A percentile compares a stretch with the other conserved stretches of the same genome.
Evolutionary conservation across 2,113 vertebrate species (phyloP).

Genomic region (Azemiops feae): DNA sequence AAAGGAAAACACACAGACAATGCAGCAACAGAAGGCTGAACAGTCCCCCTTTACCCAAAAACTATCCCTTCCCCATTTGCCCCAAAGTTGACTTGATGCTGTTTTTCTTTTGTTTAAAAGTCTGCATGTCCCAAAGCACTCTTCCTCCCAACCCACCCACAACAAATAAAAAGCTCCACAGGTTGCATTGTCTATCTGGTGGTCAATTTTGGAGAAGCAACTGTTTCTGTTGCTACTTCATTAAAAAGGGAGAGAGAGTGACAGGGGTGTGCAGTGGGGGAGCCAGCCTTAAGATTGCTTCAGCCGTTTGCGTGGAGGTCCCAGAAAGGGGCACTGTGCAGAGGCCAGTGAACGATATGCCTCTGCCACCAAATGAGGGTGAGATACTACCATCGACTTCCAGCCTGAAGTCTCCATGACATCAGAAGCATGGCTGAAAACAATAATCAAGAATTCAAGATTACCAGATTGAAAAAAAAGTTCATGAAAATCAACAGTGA

Average conservation of each 20-base stretch:
- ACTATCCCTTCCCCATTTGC: conserved; percentile 64
- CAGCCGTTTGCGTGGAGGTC: conserved; percentile 95
- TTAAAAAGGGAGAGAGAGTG: conserved; percentile 36
- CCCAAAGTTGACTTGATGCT: conserved; percentile 74
- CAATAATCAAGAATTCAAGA: not conserved
- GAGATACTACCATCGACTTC: conserved; percentile 97
- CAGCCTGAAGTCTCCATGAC: conserved; percentile 98
- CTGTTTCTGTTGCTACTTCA: conserved; percentile 60
- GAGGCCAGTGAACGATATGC: conserved; percentile 95
- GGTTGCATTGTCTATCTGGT: conserved; percentile 70
- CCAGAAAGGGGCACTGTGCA: conserved; percentile 95
- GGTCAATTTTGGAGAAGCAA: conserved; percentile 62
- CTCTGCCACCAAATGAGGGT: conserved; percentile 96
- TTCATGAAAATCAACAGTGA: not conserved
- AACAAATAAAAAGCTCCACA: conserved; percentile 70
- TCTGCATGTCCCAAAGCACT: conserved; percentile 67
- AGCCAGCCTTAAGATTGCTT: conserved; percentile 88
- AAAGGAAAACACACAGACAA: conserved; percentile 72
- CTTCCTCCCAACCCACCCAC: conserved; percentile 53
- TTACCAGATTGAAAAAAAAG: not conserved
- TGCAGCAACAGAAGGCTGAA: conserved; percentile 71
- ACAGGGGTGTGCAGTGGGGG: conserved; percentile 20
- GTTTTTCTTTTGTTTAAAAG: conserved; percentile 57
- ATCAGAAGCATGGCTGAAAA: conserved; percentile 83
- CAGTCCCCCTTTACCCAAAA: conserved; percentile 66